These are phyloP conservation scores for Corydoras sp. DNA, from an alignment of 2,113 vertebrate genomes.

Conservation along the genomic window DNA sequence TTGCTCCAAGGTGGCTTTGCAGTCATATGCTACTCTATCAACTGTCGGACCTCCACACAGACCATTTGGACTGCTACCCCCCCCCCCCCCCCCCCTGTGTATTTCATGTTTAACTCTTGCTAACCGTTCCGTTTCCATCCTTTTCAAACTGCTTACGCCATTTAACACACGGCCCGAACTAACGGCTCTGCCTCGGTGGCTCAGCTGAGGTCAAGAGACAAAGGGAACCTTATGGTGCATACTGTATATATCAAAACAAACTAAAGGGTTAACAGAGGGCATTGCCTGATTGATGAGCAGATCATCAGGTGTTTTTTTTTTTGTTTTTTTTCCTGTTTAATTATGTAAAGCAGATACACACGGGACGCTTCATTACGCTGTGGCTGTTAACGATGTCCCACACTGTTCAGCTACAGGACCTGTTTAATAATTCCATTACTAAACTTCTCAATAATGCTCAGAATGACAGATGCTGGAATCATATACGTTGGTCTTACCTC, in stretches of 20 bases:
- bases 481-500: neutral
- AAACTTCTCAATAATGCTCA: conserved; percentile 49
- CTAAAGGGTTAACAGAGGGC: conserved; percentile 17
- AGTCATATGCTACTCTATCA: conserved; percentile 21
- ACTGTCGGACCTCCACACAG: conserved; percentile 38
- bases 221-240: conserved; percentile 44
- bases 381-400: conserved; percentile 45
- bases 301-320: conserved; percentile 17
- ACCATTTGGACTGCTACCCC: conserved; percentile 37
- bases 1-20: conserved; percentile 24
- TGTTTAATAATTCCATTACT: conserved; percentile 54
- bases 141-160: conserved; percentile 54
- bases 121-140: conserved; percentile 36
- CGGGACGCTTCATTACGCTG: conserved; percentile 48
- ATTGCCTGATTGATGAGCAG: conserved; percentile 18
- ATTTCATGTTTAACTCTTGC: conserved; percentile 39
- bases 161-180: conserved; percentile 35
- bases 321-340: conserved; percentile 11
- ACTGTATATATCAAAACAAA: conserved; percentile 41
- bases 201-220: conserved; percentile 41
- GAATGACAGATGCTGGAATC: conserved; percentile 63
- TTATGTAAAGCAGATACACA: conserved; percentile 37
- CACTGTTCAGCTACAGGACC: conserved; percentile 62
- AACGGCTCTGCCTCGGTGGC: conserved; percentile 32
- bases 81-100: too few relatives aligned